These are phyloP conservation scores for Lasioglossum vierecki DNA, from an alignment of 2,888 invertebrate genomes.

Conservation along the genomic window DNA sequence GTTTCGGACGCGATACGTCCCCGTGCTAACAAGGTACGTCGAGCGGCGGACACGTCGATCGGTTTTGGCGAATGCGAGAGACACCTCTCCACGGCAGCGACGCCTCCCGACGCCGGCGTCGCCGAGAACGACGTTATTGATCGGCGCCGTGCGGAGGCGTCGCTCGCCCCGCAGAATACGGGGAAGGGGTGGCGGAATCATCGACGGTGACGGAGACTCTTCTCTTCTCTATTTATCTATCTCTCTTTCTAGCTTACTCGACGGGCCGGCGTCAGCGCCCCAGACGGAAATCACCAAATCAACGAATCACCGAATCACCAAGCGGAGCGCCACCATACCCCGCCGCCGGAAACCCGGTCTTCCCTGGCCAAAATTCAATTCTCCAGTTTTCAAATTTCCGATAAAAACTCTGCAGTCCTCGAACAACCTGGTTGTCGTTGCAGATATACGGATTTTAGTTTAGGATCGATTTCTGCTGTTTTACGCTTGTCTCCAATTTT, in stretches of 20 bases:
- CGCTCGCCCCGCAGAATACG: slow-evolving; percentile 53
- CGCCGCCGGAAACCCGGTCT: too few relatives aligned
- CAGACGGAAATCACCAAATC: slow-evolving; percentile 51
- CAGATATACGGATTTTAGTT: too few relatives aligned
- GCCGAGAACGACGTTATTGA: slow-evolving; percentile 69
- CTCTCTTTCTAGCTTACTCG: background rate
- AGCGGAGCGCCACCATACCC: background rate
- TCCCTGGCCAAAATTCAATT: too few relatives aligned
- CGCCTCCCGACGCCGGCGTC: slow-evolving; percentile 69
- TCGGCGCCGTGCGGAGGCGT: slow-evolving; percentile 70
- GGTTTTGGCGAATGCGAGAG: slow-evolving; percentile 50
- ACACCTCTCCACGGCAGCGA: slow-evolving; percentile 62
- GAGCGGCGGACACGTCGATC: slow-evolving; percentile 59
- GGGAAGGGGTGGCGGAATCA: slow-evolving; percentile 48
- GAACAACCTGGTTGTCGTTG: too few relatives aligned
- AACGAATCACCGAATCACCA: slow-evolving; percentile 40
- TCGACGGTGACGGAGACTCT: slow-evolving; percentile 56
- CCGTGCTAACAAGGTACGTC: slow-evolving; percentile 43
- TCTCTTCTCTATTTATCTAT: background rate
- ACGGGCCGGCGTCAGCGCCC: slow-evolving; percentile 21
- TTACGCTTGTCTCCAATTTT: too few relatives aligned
- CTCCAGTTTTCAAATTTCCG: too few relatives aligned
- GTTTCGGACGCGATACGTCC: slow-evolving; percentile 17
- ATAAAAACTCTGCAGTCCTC: rapidly evolving
- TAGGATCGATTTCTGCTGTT: too few relatives aligned